A percentile compares a stretch with the other conserved stretches of the same genome.
phyloP scores from a whole-genome alignment of 2,888 invertebrate species.

The Acleris literana region DNA sequence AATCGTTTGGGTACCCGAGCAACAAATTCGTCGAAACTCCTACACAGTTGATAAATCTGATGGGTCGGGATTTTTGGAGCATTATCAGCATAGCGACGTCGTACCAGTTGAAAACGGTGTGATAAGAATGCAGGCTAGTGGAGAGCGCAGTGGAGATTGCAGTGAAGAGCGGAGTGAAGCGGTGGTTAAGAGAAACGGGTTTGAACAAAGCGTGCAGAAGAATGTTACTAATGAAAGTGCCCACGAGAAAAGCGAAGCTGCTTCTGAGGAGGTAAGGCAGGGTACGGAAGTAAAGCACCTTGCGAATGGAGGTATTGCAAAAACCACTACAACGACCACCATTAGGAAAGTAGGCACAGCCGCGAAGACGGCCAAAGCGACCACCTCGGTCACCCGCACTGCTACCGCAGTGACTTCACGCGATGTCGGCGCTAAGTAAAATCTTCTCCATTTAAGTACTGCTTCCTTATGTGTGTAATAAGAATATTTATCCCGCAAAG shows the following conservation, averaged over 20 bases:
- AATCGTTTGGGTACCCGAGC: constrained; percentile 74
- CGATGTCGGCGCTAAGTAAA: constrained; percentile 73
- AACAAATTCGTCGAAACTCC: constrained; percentile 68
- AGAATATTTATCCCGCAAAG: constrained; percentile 4
- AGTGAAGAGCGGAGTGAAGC: constrained; percentile 60
- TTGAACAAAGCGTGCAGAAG: constrained; percentile 63
- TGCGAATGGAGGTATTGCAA: constrained; percentile 68
- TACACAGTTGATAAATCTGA: constrained; percentile 74
- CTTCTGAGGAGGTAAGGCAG: constrained; percentile 66
- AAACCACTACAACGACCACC: constrained; percentile 75
- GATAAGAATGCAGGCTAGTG: constrained; percentile 59
- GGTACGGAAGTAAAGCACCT: constrained; percentile 70
- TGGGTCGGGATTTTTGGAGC: constrained; percentile 61
- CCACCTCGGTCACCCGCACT: constrained; percentile 64
- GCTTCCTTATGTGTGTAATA: not conserved
- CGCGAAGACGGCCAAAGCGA: constrained; percentile 67
- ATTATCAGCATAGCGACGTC: constrained; percentile 65
- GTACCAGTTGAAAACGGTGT: constrained; percentile 70
- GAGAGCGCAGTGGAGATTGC: constrained; percentile 59
- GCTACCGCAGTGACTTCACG: constrained; percentile 71
- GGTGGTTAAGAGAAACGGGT: constrained; percentile 64
- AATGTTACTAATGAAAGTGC: constrained; percentile 63
- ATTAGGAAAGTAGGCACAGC: constrained; percentile 68
- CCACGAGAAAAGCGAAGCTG: constrained; percentile 63
- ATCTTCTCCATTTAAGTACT: not conserved